phyloP scores from a whole-genome alignment of 2,888 invertebrate genomes.

The Microctonus aethiopoides region DNA sequence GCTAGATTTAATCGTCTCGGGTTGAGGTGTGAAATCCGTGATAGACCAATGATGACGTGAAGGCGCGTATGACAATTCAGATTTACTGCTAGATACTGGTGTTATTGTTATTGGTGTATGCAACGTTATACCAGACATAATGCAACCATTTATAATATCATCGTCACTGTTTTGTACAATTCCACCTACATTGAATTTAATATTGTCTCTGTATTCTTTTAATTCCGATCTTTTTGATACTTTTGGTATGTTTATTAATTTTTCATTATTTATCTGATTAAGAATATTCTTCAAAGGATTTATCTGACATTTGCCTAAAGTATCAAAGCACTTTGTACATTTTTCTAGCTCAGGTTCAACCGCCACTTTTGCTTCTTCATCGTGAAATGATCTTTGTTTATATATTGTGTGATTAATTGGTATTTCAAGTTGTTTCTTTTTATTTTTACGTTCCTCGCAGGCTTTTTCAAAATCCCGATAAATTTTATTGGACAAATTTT shows the following conservation, averaged over 20 bases:
- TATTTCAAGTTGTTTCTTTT: background rate
- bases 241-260: background rate
- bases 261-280: constrained; percentile 1
- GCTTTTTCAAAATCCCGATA: constrained; percentile 42
- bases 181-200: constrained; percentile 23
- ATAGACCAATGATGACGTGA: constrained; percentile 29
- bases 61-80: background rate
- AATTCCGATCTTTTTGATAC: background rate
- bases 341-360: constrained; percentile 14
- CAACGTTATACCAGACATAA: constrained; percentile 19
- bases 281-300: constrained; percentile 22
- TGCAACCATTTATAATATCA: background rate
- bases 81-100: constrained; percentile 21
- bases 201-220: constrained; percentile 18
- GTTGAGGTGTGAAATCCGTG: constrained; percentile 31
- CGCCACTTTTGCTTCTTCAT: constrained; percentile 7
- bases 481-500: constrained; percentile 38
- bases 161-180: background rate
- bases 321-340: constrained; percentile 14
- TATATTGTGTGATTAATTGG: constrained; percentile 7
- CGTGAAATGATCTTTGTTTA: constrained; percentile 5
- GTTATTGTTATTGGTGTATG: constrained; percentile 27
- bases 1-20: background rate
- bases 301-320: constrained; percentile 1
- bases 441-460: constrained; percentile 32